Conservation (phyloP, 37 sponge, comb jelly and placozoan genomes). For the Haliclona indistincta region DNA sequence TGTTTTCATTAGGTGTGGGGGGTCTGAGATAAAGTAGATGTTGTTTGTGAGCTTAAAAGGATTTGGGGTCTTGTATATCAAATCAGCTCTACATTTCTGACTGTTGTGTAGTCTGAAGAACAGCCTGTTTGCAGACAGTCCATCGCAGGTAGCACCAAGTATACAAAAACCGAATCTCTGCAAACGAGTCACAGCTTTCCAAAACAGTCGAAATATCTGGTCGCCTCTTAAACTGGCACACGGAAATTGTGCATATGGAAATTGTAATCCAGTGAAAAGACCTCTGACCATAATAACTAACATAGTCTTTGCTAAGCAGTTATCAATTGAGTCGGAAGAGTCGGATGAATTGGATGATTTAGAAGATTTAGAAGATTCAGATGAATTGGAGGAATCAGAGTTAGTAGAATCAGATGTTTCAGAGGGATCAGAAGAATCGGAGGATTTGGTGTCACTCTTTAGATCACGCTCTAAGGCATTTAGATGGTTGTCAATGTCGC, state of each 20-base stretch:
- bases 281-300: slow-evolving; percentile 22
- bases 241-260: slow-evolving; percentile 35
- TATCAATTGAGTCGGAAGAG: background rate
- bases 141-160: background rate
- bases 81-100: background rate
- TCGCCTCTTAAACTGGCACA: background rate
- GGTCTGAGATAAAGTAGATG: slow-evolving; percentile 19
- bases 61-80: slow-evolving; percentile 18
- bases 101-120: background rate
- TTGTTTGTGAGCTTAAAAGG: background rate
- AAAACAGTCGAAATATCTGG: background rate
- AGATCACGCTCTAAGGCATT: background rate
- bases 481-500: slow-evolving; percentile 7
- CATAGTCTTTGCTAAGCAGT: slow-evolving; percentile 2
- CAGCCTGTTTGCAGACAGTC: background rate
- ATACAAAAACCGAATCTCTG: slow-evolving; percentile 26
- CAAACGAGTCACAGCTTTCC: background rate
- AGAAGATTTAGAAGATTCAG: too few species aligned
- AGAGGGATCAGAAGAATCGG: too few species aligned
- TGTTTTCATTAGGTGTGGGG: slow-evolving; percentile 26
- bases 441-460: background rate
- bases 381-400: too few species aligned
- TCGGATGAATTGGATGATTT: too few species aligned
- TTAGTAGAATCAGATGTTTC: too few species aligned
- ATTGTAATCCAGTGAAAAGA: background rate